Percentiles rank a stretch among this genome's conserved stretches.
Conservation (phyloP, 2,797 vertebrate genomes). For the Etheostoma nigrum region DNA sequence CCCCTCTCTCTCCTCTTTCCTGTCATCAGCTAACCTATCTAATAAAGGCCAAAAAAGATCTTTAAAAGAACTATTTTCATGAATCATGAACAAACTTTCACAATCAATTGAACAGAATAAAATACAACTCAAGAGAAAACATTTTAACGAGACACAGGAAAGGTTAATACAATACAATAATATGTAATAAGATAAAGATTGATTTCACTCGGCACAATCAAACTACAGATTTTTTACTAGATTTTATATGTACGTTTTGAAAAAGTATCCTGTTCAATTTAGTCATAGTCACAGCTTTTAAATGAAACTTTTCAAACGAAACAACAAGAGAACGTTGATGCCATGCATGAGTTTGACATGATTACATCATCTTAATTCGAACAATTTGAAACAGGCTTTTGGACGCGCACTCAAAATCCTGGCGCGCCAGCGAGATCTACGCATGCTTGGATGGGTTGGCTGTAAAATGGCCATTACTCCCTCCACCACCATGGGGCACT, state of each 20-base stretch:
- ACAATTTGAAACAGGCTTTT: not conserved
- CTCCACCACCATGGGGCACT: not conserved
- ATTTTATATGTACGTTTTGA: not conserved
- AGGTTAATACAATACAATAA: not conserved
- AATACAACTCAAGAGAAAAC: too few relatives aligned
- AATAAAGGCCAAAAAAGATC: too few relatives aligned
- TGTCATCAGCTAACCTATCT: too few relatives aligned
- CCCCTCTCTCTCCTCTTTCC: too few relatives aligned
- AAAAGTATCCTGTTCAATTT: not conserved
- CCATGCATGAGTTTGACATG: not conserved
- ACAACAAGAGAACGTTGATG: not conserved
- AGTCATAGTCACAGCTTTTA: not conserved
- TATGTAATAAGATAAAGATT: not conserved
- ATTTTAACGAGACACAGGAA: too few relatives aligned
- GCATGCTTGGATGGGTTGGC: too few relatives aligned
- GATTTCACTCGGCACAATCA: not conserved
- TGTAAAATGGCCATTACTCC: not conserved
- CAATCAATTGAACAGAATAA: too few relatives aligned
- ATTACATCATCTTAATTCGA: not conserved
- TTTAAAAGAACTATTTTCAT: too few relatives aligned
- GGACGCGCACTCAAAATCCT: too few relatives aligned
- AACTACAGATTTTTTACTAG: not conserved
- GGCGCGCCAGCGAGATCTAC: too few relatives aligned
- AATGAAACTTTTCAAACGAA: slow-evolving; percentile 11
- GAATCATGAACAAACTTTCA: too few relatives aligned